Conservation (phyloP, 2,113 vertebrate genomes). For the Castor canadensis region DNA sequence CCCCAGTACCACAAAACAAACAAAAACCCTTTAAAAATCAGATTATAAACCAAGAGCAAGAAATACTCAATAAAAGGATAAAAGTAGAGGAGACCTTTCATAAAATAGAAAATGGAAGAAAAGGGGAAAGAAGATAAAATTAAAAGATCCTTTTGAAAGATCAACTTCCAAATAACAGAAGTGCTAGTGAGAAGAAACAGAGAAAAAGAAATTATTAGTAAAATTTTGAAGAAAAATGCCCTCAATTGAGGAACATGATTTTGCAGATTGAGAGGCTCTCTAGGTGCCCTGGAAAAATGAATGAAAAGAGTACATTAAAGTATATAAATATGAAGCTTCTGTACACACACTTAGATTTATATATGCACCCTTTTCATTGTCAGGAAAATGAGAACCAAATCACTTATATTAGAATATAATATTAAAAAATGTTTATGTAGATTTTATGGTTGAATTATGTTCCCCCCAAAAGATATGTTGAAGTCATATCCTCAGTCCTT, state of each 20-base stretch:
- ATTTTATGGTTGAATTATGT: neutral
- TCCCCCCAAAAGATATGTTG: neutral
- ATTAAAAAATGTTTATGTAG: too few relatives aligned
- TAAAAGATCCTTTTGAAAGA: neutral
- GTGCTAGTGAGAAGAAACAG: neutral
- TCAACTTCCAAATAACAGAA: slow-evolving; percentile 12
- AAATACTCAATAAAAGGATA: neutral
- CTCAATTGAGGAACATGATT: neutral
- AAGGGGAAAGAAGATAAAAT: slow-evolving; percentile 4
- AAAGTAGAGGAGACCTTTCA: neutral
- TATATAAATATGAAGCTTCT: too few relatives aligned
- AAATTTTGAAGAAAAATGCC: neutral
- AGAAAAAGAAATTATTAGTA: slow-evolving; percentile 3
- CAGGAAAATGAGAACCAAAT: neutral
- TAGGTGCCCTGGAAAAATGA: slow-evolving; percentile 14
- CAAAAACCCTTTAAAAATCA: neutral
- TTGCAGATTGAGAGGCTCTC: neutral
- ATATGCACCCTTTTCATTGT: too few relatives aligned
- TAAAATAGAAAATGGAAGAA: neutral
- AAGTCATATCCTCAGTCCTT: neutral
- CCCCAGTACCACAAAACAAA: too few relatives aligned
- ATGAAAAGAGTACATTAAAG: too few relatives aligned
- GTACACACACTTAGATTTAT: too few relatives aligned
- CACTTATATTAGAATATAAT: too few relatives aligned
- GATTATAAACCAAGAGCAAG: neutral